Base-by-base conservation (phyloP, 2,888 invertebrate species). In the Cosmia trapezina region DNA sequence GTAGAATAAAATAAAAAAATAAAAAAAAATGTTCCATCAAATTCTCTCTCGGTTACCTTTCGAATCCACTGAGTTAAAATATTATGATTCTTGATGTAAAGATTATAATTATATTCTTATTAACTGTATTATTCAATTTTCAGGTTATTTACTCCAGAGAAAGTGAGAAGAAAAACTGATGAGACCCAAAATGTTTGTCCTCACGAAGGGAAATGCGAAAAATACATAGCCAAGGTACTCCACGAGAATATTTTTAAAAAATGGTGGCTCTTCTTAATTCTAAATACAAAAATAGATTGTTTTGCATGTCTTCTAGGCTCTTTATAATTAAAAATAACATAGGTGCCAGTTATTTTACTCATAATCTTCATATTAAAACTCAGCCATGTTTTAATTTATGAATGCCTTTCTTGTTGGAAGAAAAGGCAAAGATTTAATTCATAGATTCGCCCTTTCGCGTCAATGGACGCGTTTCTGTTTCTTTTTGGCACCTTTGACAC, bases 131-230 rank as follows among this genome's bases (percentile, higher is more conserved):
- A 49, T 49, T n/a, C 6, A n/a, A 14, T n/a, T 89, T 89, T 4
- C 81, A 96, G 96, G 96, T 87, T 96, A 22, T 96, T 92, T 71
- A 95, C 94, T 49, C 93, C 96, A 56, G 96, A 96, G 73, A 96
- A 94, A 86, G 96, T 96, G 0, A 91, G 91, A 81, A 86, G 87
- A 81, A 93, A 93, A 89, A 74, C 88, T 8, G 91, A 93, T 2
- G 87, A 87, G 0, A 85, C 84, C 0, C 76, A 89, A 22, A 90
- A 88, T 22, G 90, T 92, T 0, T 96, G 96, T 80, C 96, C 96
- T 3, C 96, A 96, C 59, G 87, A 91, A 11, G 96, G 94, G 0
- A 69, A 86, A 0, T 96, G 96, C 76, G 73, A 83, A 47, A 92
- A 91, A 84, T 88, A 93, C 74, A 88, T 96, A 59, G 80, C 91